Base-by-base conservation (phyloP, 2,888 invertebrate species). In the Limnephilus marmoratus region DNA sequence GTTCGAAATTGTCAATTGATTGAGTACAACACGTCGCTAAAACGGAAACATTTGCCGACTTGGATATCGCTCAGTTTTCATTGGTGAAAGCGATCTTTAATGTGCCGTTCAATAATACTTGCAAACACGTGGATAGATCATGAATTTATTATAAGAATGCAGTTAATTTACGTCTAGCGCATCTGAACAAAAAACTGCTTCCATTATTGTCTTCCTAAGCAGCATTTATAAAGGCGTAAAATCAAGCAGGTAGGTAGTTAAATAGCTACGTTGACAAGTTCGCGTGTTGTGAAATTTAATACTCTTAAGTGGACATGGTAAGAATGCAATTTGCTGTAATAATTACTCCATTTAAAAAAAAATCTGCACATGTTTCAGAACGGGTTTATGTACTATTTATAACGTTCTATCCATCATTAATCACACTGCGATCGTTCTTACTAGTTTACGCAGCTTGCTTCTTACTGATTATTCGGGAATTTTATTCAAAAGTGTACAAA, bases 221-320 rank as follows among this genome's bases (percentile, higher is more conserved):
- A 45, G 49, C 29, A 41, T 37, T 83, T 68, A 37, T 3, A 83
- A 9, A 37, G 18, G 15, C 12, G 2, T 49, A 13, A 49, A 49
- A 49, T 86, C 9, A 29, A 45, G 68, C 68, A 80, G 68, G 34
- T 13, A 29, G 29, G 24, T 37, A 41, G 13, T 31, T 81, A 80
- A 81, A n/a, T 53, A 29, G 2, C 37, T n/a, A 81, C 81, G 41
- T 41, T 37, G 37, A 90, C 68, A 29, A 80, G 49, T 90, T 85
- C 12, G 85, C 90, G 85, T 85, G 82, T 90, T 85, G 82, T 29
- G 31, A 90, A 45, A 82, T 31, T 45, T 81, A 15, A 15, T 90
- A 31, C 34, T 82, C 31, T 15, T 49, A 49, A 15, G 81, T 15
- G 34, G 24, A n/a, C 15, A 53, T 49, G 49, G 82, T 49, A 82